These are phyloP conservation scores for Noctua comes DNA, from an alignment of 2,888 invertebrate species.

Conservation along the genomic window DNA sequence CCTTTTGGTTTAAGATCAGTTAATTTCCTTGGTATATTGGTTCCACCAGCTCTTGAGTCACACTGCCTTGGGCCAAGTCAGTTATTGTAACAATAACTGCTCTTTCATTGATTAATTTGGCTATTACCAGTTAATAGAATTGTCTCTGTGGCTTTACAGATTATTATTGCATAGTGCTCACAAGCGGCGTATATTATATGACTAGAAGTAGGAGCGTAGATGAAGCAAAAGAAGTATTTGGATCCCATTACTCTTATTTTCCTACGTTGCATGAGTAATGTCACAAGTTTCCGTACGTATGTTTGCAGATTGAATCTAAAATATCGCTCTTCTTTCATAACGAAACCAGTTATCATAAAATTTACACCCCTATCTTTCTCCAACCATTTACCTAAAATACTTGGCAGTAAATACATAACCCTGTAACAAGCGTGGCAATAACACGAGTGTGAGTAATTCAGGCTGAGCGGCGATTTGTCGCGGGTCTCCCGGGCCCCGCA, in stretches of 20 bases:
- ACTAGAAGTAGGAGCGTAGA: not conserved
- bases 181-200: not conserved
- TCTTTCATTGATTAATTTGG: not conserved
- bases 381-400: slow-evolving; percentile 41
- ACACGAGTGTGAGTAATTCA: slow-evolving; percentile 58
- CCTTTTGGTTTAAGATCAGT: not conserved
- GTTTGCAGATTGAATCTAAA: not conserved
- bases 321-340: not conserved
- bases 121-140: not conserved
- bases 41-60: not conserved
- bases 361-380: slow-evolving; percentile 23
- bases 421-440: slow-evolving; percentile 52
- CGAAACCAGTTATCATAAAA: not conserved
- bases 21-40: not conserved
- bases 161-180: no score
- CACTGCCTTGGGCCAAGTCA: not conserved
- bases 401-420: slow-evolving; percentile 45
- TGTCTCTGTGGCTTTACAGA: not conserved
- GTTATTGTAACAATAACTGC: not conserved
- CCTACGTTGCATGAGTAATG: not conserved
- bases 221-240: not conserved
- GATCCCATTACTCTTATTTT: not conserved
- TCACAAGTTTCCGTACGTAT: not conserved
- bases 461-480: slow-evolving; percentile 63
- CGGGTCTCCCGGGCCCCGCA: slow-evolving; percentile 48